phyloP scores from a whole-genome alignment of 1,140 invertebrate genomes.

The Magallana ariakensis region DNA sequence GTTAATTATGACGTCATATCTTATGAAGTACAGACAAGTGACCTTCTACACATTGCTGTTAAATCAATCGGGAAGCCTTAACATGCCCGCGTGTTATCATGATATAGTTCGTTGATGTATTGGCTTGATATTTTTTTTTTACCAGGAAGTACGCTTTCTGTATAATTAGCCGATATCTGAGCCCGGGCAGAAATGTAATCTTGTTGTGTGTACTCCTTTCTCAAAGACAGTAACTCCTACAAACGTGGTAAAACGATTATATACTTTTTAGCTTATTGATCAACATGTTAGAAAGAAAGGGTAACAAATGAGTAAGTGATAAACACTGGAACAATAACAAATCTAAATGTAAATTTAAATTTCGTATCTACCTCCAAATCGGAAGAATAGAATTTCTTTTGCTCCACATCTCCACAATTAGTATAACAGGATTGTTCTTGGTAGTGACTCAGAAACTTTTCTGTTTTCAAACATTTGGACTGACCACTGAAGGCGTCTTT shows the following conservation, averaged over 20 bases:
- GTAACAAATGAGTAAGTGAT: not conserved
- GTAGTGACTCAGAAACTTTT: not conserved
- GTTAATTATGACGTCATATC: too few relatives aligned
- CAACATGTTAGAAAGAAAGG: too few relatives aligned
- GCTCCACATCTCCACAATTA: not conserved
- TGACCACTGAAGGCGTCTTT: not conserved
- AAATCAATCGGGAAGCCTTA: too few relatives aligned
- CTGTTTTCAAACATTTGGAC: not conserved
- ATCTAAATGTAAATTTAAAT: not conserved
- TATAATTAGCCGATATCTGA: not conserved
- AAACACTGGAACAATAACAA: not conserved
- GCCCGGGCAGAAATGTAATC: not conserved
- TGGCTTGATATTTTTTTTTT: not conserved
- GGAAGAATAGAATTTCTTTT: not conserved
- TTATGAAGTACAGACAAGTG: too few relatives aligned
- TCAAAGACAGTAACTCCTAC: not conserved
- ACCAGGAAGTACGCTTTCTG: not conserved
- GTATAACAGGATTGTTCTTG: not conserved
- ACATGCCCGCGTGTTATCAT: not conserved
- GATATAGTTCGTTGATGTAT: not conserved
- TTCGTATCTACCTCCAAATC: not conserved
- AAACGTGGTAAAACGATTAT: not conserved
- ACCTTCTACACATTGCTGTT: too few relatives aligned
- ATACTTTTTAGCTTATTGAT: not conserved
- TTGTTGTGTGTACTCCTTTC: not conserved